Evolutionary conservation across 1,140 invertebrate species (phyloP), one percentile per base, ranked within the genome.

Genomic region (Oedothorax gibbosus): DNA sequence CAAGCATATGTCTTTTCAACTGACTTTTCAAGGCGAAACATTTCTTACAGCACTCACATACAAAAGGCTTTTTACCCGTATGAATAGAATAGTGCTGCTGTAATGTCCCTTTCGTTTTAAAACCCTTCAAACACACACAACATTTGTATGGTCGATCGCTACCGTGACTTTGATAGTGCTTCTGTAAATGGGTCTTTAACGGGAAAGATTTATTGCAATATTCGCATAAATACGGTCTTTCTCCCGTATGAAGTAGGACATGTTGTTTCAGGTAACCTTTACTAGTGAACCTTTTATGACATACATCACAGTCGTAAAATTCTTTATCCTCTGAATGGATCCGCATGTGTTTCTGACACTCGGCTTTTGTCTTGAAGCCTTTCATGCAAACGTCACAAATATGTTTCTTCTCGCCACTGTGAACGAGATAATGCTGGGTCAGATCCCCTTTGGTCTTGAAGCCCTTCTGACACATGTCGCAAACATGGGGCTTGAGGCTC

Each of bases 321-420:
- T 69, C 53, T 54, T 85, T 85, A 11, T 66, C 57, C 20, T 35
- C 50, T 20, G 62, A 50, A 15, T 87, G 86, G 50, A 85, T 50
- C 14, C n/a, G 54, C 12, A 56, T 75, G 73, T 87, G 86, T 49
- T 78, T 80, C 7, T 75, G 66, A 15, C 80, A 54, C 54, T 72
- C 72, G 5, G 60, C 65, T 62, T 69, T 68, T 9, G 66, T 69
- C 49, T 78, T 78, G 49, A 92, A 92, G 0, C 89, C 87, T 87
- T 91, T 90, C 2, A 90, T 90, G 88, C 91, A 92, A 11, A 89
- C 80, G n/a, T 89, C 88, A 88, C 91, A 92, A 53, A 90, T 79
- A 87, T 90, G 89, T 51, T 88, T 88, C 76, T 90, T 89, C 57
- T 90, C 87, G 35, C 89, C 88, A n/a, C 88, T 88, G 84, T 91